Percentiles rank a stretch among this genome's conserved stretches.
Conservation (phyloP, 2,797 vertebrate genomes). For the Microctenopoma steveboyesi region DNA sequence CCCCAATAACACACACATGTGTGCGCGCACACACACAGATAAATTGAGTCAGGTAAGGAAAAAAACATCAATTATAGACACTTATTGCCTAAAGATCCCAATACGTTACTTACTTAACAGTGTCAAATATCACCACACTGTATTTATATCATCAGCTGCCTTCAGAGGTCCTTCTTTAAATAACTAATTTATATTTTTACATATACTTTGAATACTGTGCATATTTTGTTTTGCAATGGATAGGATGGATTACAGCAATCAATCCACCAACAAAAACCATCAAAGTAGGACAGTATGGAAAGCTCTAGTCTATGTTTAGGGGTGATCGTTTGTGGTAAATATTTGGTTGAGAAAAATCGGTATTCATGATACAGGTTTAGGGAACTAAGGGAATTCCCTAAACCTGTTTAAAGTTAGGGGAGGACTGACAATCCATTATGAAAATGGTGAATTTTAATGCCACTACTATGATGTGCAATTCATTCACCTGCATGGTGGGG, state of each 20-base stretch:
- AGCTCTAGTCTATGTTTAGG: too few species aligned
- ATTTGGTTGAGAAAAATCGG: too few species aligned
- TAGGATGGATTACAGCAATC: too few species aligned
- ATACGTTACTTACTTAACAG: slow-evolving; percentile 22
- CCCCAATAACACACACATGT: slow-evolving; percentile 3
- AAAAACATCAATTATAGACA: neutral
- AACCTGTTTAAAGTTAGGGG: neutral
- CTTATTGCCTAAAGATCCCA: neutral
- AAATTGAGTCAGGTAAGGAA: neutral
- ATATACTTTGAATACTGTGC: too few species aligned
- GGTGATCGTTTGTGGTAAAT: too few species aligned
- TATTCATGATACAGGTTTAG: too few species aligned
- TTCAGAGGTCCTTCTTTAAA: neutral
- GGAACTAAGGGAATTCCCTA: neutral
- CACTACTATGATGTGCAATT: neutral
- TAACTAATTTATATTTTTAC: neutral
- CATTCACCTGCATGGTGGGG: too few species aligned
- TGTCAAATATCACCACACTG: slow-evolving; percentile 7
- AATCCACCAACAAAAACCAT: too few species aligned
- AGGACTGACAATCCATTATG: neutral
- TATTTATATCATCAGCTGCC: neutral
- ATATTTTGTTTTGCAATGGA: too few species aligned
- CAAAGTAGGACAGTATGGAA: too few species aligned
- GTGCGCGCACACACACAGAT: slow-evolving; percentile 4
- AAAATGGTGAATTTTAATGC: neutral